Percentiles rank a stretch among this genome's conserved stretches.
phyloP scores from a whole-genome alignment of 2,113 vertebrate genomes.

The Serilophus lunatus region DNA sequence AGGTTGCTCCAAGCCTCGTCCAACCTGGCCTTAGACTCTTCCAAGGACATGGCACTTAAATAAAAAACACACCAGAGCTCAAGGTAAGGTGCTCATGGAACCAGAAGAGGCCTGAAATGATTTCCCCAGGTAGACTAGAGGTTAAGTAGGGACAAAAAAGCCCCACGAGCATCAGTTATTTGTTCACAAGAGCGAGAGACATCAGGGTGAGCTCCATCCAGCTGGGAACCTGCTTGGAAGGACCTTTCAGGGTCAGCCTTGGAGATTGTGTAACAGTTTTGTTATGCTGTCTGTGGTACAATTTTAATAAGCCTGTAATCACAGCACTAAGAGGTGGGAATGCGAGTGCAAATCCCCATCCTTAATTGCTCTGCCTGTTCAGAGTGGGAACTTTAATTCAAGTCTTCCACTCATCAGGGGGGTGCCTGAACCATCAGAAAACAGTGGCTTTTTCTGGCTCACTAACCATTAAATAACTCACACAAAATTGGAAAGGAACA shows the following conservation, averaged over 20 bases:
- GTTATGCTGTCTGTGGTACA: neutral
- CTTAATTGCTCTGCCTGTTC: slow-evolving; percentile 19
- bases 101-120: neutral
- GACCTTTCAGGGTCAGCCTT: neutral
- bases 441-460: slow-evolving; percentile 3
- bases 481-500: slow-evolving; percentile 13
- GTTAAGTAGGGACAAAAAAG: neutral
- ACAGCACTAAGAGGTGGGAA: neutral
- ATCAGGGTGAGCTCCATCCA: neutral
- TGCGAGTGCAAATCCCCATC: neutral
- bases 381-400: neutral
- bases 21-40: neutral
- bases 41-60: neutral
- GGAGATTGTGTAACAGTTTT: neutral
- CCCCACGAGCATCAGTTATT: accelerated
- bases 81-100: neutral
- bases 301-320: neutral
- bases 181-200: neutral
- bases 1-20: neutral
- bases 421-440: neutral
- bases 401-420: slow-evolving; percentile 6
- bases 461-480: slow-evolving; percentile 7
- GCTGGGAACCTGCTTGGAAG: neutral
- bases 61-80: neutral
- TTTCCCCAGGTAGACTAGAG: neutral